Conservation (phyloP, 2,797 vertebrate genomes). For the Enteromius afrohamiltoni region DNA sequence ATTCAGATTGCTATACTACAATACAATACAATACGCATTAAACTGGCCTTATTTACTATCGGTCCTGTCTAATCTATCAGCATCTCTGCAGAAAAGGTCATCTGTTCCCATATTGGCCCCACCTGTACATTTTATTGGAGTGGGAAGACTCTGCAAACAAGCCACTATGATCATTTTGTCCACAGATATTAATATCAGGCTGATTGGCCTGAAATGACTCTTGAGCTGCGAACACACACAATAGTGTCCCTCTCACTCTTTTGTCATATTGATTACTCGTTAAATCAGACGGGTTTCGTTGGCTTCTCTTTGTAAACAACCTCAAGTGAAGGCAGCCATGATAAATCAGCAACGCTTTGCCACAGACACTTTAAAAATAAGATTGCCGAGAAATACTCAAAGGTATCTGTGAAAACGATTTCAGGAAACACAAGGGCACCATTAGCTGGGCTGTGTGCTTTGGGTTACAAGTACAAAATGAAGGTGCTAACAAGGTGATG, state of each 20-base stretch:
- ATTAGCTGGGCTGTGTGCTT: slow-evolving; percentile 20
- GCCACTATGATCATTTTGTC: slow-evolving; percentile 24
- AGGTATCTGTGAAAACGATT: slow-evolving; percentile 35
- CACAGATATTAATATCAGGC: slow-evolving; percentile 45
- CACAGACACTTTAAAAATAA: slow-evolving; percentile 47
- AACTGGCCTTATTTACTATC: slow-evolving; percentile 35
- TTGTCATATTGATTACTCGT: slow-evolving; percentile 43
- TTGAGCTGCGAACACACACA: slow-evolving; percentile 41
- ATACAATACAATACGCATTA: slow-evolving; percentile 7
- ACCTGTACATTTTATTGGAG: slow-evolving; percentile 37
- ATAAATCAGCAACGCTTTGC: slow-evolving; percentile 46
- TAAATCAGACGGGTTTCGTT: slow-evolving; percentile 44
- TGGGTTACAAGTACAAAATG: slow-evolving; percentile 30
- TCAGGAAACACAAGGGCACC: slow-evolving; percentile 17
- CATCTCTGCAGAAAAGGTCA: slow-evolving; percentile 39
- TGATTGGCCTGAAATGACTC: slow-evolving; percentile 46
- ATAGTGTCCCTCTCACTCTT: slow-evolving; percentile 25
- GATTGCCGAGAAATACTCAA: slow-evolving; percentile 42
- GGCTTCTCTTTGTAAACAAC: slow-evolving; percentile 50
- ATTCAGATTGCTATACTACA: not conserved
- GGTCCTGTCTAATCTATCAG: slow-evolving; percentile 10
- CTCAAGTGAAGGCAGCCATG: slow-evolving; percentile 44
- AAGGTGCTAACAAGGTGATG: slow-evolving; percentile 16
- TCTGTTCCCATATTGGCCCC: slow-evolving; percentile 6
- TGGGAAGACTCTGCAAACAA: slow-evolving; percentile 29